These are phyloP conservation scores for Chymomyza fuscimana DNA, from an alignment of 2,888 invertebrate genomes.

Conservation along the genomic window DNA sequence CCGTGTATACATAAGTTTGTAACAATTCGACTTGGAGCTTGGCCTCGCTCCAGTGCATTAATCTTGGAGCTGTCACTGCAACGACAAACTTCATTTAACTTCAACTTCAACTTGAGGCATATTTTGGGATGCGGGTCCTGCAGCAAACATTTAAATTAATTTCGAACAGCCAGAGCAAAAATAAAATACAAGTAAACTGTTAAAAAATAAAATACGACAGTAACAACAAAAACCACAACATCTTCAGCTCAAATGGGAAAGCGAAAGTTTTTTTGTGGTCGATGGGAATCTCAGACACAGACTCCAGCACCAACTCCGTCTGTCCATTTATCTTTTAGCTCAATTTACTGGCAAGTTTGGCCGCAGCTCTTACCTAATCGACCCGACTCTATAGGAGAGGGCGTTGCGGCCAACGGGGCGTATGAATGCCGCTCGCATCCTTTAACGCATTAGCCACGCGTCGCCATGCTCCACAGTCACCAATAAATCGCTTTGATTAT, in stretches of 20 bases:
- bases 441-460: constrained; percentile 63
- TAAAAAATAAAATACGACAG: not conserved
- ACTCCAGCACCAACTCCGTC: constrained; percentile 22
- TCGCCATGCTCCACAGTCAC: constrained; percentile 37
- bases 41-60: constrained; percentile 3
- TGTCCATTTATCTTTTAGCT: constrained; percentile 64
- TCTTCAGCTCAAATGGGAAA: constrained; percentile 36
- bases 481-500: constrained; percentile 69
- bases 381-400: not conserved
- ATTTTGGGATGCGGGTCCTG: constrained; percentile 41
- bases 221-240: constrained; percentile 5
- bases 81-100: constrained; percentile 29
- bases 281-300: constrained; percentile 65
- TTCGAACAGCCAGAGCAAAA: constrained; percentile 26
- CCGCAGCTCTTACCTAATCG: constrained; percentile 34
- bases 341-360: constrained; percentile 51
- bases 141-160: constrained; percentile 51
- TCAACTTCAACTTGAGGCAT: constrained; percentile 1
- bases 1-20: not conserved
- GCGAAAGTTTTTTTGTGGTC: constrained; percentile 57
- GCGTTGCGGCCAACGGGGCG: constrained; percentile 11
- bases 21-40: not conserved
- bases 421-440: constrained; percentile 49
- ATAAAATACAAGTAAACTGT: not conserved
- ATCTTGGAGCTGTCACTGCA: constrained; percentile 32